These are phyloP conservation scores for Semibalanus balanoides DNA, from an alignment of 1,140 invertebrate genomes.

Conservation along the genomic window DNA sequence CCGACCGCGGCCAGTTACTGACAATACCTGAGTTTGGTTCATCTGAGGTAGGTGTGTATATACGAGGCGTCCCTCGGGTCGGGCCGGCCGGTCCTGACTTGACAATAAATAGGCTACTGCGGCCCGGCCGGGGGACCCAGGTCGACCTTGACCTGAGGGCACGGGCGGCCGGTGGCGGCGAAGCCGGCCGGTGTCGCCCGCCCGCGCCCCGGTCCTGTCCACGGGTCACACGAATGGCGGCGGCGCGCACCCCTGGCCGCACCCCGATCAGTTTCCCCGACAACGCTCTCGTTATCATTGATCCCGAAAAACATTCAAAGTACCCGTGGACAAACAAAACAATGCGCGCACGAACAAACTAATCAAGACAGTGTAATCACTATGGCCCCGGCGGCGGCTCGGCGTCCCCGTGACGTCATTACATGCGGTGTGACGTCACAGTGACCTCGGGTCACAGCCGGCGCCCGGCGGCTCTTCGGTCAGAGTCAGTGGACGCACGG, in stretches of 20 bases:
- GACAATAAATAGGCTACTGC: slow-evolving; percentile 2
- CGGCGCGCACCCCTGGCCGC: background rate
- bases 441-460: background rate
- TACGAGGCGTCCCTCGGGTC: background rate
- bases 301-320: background rate
- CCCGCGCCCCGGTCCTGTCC: background rate
- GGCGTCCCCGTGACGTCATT: background rate
- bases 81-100: background rate
- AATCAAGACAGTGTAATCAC: background rate
- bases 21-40: background rate
- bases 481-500: too few species aligned
- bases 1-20: background rate
- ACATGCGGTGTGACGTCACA: background rate
- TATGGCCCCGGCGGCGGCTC: background rate
- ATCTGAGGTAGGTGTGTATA: background rate
- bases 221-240: background rate
- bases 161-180: too few species aligned
- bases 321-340: background rate
- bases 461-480: too few species aligned
- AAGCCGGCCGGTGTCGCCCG: too few species aligned
- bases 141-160: too few species aligned
- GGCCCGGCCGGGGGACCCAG: background rate
- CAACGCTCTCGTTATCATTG: background rate
- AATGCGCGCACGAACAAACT: background rate
- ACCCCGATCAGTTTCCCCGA: too few species aligned